Percentiles rank a stretch among this genome's conserved stretches.
phyloP scores from a whole-genome alignment of 1,140 invertebrate genomes.

The Leptestheria dahalacensis region DNA sequence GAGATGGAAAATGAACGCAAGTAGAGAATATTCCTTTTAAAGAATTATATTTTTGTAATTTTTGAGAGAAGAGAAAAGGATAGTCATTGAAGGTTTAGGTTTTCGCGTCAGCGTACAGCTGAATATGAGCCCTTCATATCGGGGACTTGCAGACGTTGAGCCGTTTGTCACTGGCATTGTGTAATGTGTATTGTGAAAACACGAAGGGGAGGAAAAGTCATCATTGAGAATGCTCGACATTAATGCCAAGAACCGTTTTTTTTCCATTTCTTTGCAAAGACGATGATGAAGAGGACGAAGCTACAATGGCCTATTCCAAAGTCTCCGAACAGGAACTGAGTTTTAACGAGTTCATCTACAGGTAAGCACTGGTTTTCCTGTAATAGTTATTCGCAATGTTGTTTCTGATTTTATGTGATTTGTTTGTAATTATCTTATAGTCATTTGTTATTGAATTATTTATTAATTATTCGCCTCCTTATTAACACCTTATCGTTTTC shows the following conservation, averaged over 20 bases:
- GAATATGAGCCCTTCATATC: neutral
- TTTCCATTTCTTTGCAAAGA: neutral
- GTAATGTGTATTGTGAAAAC: neutral
- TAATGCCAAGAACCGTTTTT: neutral
- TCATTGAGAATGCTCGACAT: neutral
- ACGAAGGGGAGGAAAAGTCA: too few species aligned
- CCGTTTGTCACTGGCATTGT: neutral
- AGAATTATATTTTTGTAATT: too few species aligned
- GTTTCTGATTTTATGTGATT: neutral
- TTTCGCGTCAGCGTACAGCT: neutral
- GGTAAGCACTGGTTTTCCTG: too few species aligned
- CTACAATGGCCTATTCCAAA: neutral
- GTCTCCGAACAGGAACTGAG: neutral
- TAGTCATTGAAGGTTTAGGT: neutral
- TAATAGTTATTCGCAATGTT: neutral
- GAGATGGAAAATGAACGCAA: too few species aligned
- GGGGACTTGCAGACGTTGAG: neutral
- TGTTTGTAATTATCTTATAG: neutral
- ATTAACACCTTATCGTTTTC: too few species aligned
- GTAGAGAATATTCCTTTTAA: too few species aligned
- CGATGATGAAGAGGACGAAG: neutral
- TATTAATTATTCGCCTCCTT: too few species aligned
- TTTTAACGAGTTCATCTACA: neutral
- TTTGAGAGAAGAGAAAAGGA: too few species aligned
- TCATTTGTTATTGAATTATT: neutral